phyloP scores from a whole-genome alignment of 2,888 invertebrate genomes.

The Ectemnius lituratus region DNA sequence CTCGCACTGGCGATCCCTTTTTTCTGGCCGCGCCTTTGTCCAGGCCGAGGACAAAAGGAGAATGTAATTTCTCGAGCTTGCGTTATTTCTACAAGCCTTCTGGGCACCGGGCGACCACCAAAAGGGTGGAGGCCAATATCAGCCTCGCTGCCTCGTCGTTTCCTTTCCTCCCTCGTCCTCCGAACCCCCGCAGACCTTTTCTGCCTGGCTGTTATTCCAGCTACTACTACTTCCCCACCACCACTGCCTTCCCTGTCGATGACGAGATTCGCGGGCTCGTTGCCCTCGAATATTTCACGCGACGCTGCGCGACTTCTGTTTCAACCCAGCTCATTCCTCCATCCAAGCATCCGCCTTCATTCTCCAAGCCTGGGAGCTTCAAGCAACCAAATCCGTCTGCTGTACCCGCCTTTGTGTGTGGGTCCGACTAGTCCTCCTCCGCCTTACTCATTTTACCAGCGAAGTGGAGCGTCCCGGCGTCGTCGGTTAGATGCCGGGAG shows the following conservation, averaged over 20 bases:
- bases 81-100: conserved; percentile 60
- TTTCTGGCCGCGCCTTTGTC: conserved; percentile 55
- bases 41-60: conserved; percentile 58
- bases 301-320: conserved; percentile 32
- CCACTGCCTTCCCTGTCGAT: conserved; percentile 46
- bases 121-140: conserved; percentile 31
- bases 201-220: conserved; percentile 41
- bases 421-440: too few relatives aligned
- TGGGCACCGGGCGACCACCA: conserved; percentile 44
- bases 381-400: too few relatives aligned
- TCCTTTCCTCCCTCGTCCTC: not conserved
- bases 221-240: not conserved
- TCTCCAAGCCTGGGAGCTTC: not conserved
- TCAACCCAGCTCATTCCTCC: conserved; percentile 12
- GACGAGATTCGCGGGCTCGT: conserved; percentile 49
- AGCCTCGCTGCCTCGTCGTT: not conserved
- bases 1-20: conserved; percentile 51
- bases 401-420: too few relatives aligned
- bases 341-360: not conserved
- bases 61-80: conserved; percentile 62
- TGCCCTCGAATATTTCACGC: conserved; percentile 42
- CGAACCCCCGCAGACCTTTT: not conserved
- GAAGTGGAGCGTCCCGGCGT: not conserved
- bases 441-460: not conserved
- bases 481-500: not conserved